Evolutionary conservation across 2,113 vertebrate genomes (phyloP), one percentile per base, ranked within the genome.

Genomic region (Pelvicachromis taeniatus): DNA sequence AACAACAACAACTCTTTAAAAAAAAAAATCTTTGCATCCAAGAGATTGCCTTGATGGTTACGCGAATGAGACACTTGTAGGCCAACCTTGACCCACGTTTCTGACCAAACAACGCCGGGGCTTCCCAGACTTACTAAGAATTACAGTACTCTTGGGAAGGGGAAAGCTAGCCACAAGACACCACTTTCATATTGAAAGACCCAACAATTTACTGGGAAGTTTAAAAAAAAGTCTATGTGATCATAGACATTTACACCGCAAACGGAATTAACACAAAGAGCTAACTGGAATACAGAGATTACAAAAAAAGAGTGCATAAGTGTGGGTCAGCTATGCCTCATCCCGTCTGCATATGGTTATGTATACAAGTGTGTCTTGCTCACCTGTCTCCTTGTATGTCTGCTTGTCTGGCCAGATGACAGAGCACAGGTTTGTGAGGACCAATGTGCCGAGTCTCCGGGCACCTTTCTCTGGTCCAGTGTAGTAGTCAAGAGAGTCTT

Each of bases 371-470:
- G 63, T 35, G 9, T 38, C 29, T 33, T n/a, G 56, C 95, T 95
- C 91, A 99, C 99, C 98, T 0, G 97, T 99, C 91, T 99, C 97
- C 85, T 98, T 99, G 95, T 97, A 98, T 21, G 96, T 97, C 94
- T 96, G 97, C 81, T 98, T 98, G 95, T 99, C 98, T 0, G 98
- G 98, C 96, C 98, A 98, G n/a, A 97, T 97, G 88, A 99, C 98
- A 0, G 97, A 98, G 91, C 99, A 99, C 77, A 99, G 97, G 86
- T 96, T 99, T 91, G 98, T 99, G 86, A 99, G 97, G 56, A 99
- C 99, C 1, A 99, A 95, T 21, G 96, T 98, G 26, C 97, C 97
- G 21, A 98, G 96, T 11, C 96, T 94, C 45, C 96, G 95, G n/a
- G 97, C 96, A 1, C 96, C 97, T 89, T 96, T 96, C 78, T 98